Conservation (phyloP, 2,888 invertebrate species). For the Tortricodes alternella region DNA sequence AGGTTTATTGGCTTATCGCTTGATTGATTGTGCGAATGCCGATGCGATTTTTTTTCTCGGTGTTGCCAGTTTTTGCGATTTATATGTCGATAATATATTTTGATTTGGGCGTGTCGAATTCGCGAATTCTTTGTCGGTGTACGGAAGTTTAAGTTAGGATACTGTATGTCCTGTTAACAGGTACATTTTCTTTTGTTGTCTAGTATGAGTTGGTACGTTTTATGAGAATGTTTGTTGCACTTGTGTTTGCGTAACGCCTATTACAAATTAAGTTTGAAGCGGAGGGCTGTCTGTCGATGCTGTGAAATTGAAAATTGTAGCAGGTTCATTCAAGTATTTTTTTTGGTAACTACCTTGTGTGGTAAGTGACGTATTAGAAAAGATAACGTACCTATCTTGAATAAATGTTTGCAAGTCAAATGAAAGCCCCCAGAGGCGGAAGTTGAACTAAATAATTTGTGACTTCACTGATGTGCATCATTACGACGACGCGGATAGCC, state of each 20-base stretch:
- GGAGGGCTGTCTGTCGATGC: conserved; percentile 48
- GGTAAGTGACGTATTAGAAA: no score
- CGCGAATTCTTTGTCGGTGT: conserved; percentile 63
- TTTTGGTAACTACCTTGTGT: no score
- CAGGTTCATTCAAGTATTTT: not conserved
- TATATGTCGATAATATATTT: conserved; percentile 74
- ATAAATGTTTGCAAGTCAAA: no score
- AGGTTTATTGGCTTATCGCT: conserved; percentile 83
- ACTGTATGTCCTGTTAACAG: conserved; percentile 60
- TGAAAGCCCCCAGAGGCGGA: no score
- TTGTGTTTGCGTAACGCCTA: conserved; percentile 78
- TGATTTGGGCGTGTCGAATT: conserved; percentile 81
- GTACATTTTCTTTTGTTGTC: conserved; percentile 50
- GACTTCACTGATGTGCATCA: no score
- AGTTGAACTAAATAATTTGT: no score
- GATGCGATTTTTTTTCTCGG: conserved; percentile 53
- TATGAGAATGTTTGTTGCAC: conserved; percentile 57
- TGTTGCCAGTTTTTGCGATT: conserved; percentile 56
- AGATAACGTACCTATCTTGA: no score
- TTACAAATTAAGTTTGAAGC: conserved; percentile 52
- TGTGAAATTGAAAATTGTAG: conserved; percentile 46
- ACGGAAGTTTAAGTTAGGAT: conserved; percentile 68
- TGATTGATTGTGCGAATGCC: conserved; percentile 81
- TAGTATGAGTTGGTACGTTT: conserved; percentile 43
- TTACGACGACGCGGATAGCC: no score